A percentile compares a stretch with the other conserved stretches of the same genome.
phyloP scores from a whole-genome alignment of 2,888 invertebrate species.

The Melinopterus prodromus region DNA sequence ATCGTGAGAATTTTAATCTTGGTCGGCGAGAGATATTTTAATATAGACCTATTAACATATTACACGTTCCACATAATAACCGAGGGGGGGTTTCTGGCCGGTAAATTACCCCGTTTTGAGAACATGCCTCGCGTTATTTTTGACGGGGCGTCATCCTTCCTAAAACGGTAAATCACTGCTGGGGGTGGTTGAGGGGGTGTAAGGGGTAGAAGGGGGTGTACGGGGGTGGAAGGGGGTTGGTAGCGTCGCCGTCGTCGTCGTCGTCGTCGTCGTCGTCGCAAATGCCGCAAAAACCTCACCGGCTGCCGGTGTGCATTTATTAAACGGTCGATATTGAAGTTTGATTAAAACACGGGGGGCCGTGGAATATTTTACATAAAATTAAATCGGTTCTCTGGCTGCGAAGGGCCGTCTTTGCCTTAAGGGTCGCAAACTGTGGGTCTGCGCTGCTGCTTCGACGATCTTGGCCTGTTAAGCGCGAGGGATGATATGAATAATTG shows the following conservation, averaged over 20 bases:
- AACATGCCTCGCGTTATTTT: conserved; percentile 16
- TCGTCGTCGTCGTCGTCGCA: conserved; percentile 7
- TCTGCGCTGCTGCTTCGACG: background rate
- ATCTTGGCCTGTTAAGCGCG: too few species aligned
- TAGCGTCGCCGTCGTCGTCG: background rate
- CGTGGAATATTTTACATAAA: conserved; percentile 22
- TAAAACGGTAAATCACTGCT: background rate
- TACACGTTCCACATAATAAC: conserved; percentile 15
- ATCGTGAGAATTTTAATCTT: conserved; percentile 12
- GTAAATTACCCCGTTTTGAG: conserved; percentile 15
- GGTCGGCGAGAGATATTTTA: conserved; percentile 11
- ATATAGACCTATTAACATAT: conserved; percentile 23
- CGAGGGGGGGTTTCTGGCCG: background rate
- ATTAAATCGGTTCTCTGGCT: background rate
- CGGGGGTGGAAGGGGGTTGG: background rate
- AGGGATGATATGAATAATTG: too few species aligned
- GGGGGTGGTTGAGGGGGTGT: background rate
- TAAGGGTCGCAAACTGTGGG: background rate
- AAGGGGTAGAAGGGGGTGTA: background rate
- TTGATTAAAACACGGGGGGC: conserved; percentile 20
- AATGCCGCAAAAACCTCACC: conserved; percentile 16
- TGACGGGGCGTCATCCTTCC: conserved; percentile 8
- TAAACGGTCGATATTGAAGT: conserved; percentile 25
- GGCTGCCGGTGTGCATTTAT: conserved; percentile 24
- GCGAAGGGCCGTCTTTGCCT: background rate